Evolutionary conservation across 53 echinoderm and acorn worm genomes (phyloP).

Genomic region (Paracentrotus lividus): DNA sequence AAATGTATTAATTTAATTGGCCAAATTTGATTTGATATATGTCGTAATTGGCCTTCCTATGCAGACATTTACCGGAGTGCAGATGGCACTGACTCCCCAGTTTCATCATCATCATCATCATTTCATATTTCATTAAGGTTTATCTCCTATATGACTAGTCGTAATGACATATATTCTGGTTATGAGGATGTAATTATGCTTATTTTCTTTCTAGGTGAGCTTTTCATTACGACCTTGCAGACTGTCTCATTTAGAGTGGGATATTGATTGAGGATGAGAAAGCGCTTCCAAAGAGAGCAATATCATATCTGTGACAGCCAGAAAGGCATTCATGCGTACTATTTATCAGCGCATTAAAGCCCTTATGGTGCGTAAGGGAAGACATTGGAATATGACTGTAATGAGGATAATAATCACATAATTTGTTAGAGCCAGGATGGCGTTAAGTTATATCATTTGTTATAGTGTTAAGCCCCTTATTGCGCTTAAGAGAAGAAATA

Average conservation of each 20-base stretch:
- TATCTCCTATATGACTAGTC: background rate
- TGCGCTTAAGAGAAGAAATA: no score
- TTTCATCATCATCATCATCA: conserved; percentile 51
- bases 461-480: no score
- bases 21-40: background rate
- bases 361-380: no score
- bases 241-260: background rate
- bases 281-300: background rate
- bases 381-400: no score
- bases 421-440: no score
- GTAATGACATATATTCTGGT: background rate
- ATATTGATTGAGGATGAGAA: conserved; percentile 46
- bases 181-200: conserved; percentile 57
- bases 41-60: background rate
- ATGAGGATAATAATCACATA: no score
- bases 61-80: background rate
- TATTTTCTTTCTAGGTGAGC: conserved; percentile 13
- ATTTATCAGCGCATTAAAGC: no score
- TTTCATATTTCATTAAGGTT: conserved; percentile 27
- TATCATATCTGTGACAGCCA: no score
- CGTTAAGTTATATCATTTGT: no score
- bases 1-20: background rate
- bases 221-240: conserved; percentile 7
- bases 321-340: no score
- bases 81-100: conserved; percentile 21